phyloP scores from a whole-genome alignment of 2,797 vertebrate genomes.

The Sebastes steindachneri region DNA sequence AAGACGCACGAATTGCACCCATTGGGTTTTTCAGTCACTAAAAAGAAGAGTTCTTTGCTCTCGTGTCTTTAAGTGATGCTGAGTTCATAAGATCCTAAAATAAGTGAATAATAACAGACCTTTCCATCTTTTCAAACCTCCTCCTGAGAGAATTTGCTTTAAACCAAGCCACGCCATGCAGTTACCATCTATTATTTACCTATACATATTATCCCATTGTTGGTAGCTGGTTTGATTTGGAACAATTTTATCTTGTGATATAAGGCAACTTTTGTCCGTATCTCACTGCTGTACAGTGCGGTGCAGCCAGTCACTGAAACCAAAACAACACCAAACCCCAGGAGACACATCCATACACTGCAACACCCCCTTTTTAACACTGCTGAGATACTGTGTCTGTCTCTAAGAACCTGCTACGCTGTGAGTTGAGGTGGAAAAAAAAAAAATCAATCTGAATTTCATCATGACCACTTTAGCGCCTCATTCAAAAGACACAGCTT shows the following conservation, averaged over 20 bases:
- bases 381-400: neutral
- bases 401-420: neutral
- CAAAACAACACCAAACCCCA: conserved; percentile 22
- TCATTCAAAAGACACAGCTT: conserved; percentile 6
- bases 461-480: conserved; percentile 18
- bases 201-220: neutral
- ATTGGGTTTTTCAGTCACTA: neutral
- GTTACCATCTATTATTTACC: neutral
- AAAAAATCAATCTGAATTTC: conserved; percentile 42
- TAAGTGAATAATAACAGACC: neutral
- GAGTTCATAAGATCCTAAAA: neutral
- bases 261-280: neutral
- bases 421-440: neutral
- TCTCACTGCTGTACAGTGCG: neutral
- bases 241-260: neutral
- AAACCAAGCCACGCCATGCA: neutral
- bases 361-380: conserved; percentile 15
- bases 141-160: neutral
- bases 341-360: conserved; percentile 22
- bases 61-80: neutral
- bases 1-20: conserved; percentile 5
- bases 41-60: neutral
- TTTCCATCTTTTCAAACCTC: neutral
- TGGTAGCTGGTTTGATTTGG: neutral
- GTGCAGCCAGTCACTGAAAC: conserved; percentile 6